Base-by-base conservation (phyloP, 2,888 invertebrate species). In the Drosophila villosipedis region DNA sequence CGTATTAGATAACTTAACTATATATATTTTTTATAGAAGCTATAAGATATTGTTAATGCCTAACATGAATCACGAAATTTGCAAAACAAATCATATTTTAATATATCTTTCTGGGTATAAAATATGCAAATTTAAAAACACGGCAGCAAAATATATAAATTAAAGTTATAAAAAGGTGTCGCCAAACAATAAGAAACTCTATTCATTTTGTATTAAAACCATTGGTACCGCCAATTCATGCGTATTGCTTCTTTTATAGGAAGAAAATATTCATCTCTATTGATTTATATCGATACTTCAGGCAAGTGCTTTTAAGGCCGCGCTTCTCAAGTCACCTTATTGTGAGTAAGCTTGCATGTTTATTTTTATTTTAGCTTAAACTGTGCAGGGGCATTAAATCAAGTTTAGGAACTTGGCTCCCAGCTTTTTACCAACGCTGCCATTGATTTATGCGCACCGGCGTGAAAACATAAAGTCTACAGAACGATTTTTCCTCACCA, bases 381-480 rank as follows among this genome's bases (percentile, higher is more conserved):
- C 71, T 69, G 35, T 62, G 58, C 82, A 62, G 53, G 57, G 72
- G 79, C 82, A 83, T 84, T 85, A 85, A 85, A 87, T 86, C 87
- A 85, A 84, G 82, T 83, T 84, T 83, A 67, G 82, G 62, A 83
- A 83, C 87, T 85, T 83, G 83, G 75, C 84, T 72, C 59, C 54
- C 76, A 80, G 77, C 75, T 75, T 66, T 79, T 62, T 67, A 57
- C 74, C 67, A 67, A 61, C 73, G 71, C 80, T 87, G 83, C 78
- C 78, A 82, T 82, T 85, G 85, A 85, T 85, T 85, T 85, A 85
- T 85, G 87, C 70, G 66, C 67, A 76, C 61, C 41, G 68, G 72
- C 60, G 68, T 72, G 80, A 82, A 68, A 80, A 66, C 62, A 77
- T 76, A 70, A 80, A 71, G 74, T 62, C 71, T 66, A 61, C 57